Evolutionary conservation across 2,888 invertebrate genomes (phyloP), one percentile per base, ranked within the genome.

Genomic region (Heterodera filipjevi): DNA sequence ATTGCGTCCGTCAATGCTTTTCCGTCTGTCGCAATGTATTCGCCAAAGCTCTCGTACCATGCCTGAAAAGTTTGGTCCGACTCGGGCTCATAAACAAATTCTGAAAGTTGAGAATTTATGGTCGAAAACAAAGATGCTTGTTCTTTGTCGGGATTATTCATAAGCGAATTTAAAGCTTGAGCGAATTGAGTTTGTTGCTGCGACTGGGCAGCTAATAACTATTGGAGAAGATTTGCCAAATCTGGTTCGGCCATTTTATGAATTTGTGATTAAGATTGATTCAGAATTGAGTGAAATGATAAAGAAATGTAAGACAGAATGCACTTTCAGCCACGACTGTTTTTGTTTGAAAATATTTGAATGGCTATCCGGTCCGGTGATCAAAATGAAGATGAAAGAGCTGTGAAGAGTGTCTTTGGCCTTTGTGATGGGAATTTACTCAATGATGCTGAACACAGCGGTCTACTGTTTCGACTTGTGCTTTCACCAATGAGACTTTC

Each of bases 11-110:
- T 27, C 19, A 79, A 32, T 3, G 32, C 68, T 49, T 35, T 32
- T 19, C 68, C 35, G 27, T 79, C 79, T 3, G 68, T 27, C 14
- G 16, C 27, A 70, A 79, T 66, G 33, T 66, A 46, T 33, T 27
- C 22, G 39, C 76, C 59, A 46, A 76, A 79, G 2, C 76, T 68
- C 19, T 30, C 39, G 53, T 1, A 79, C 76, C 75, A 78, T 6
- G n/a, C 8, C 32, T 78, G 66, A 66, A 75, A 78, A 22, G 59
- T 66, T 2, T 30, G 39, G 8, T 59, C 79, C 1, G n/a, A 8
- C 3, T 78, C 78, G 0, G 74, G 35, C 39, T 74, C 75, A 44
- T 71, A 75, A 22, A n/a, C 22, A 49, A 79, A 79, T 33, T 53
- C 39, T 16, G 32, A n/a, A 3, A 68, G 30, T 10, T 76, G 75